Percentiles rank a stretch among this genome's conserved stretches.
These are phyloP conservation scores for Xylophagus ater DNA, from an alignment of 2,888 invertebrate genomes.

Conservation along the genomic window DNA sequence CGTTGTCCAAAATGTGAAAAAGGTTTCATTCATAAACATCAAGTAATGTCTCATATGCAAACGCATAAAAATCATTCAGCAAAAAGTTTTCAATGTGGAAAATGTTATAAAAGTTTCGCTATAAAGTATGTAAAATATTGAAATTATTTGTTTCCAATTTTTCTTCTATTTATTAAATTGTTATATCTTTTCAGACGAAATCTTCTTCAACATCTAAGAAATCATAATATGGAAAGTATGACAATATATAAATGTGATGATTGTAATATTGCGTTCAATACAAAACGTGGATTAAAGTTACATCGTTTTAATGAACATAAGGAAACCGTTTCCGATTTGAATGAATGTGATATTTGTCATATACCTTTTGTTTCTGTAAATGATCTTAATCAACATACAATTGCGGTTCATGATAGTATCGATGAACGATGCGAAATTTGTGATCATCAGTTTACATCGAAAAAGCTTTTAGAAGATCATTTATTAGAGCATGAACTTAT, in stretches of 20 bases:
- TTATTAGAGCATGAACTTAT: constrained; percentile 21
- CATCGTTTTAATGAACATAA: constrained; percentile 23
- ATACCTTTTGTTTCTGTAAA: constrained; percentile 20
- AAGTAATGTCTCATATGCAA: constrained; percentile 14
- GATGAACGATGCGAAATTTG: constrained; percentile 22
- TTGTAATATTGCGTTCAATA: constrained; percentile 22
- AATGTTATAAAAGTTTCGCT: constrained; percentile 29
- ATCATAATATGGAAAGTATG: constrained; percentile 19
- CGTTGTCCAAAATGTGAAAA: constrained; percentile 15
- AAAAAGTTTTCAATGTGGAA: constrained; percentile 25
- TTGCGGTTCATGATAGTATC: constrained; percentile 20
- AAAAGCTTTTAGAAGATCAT: constrained; percentile 22
- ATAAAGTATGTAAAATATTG: constrained; percentile 24
- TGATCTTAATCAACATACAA: constrained; percentile 22
- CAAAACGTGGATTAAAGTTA: constrained; percentile 21
- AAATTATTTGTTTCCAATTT: background rate
- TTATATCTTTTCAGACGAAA: constrained; percentile 19
- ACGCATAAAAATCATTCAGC: constrained; percentile 14
- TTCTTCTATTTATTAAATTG: background rate
- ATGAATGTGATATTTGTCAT: constrained; percentile 22
- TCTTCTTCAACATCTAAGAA: constrained; percentile 21
- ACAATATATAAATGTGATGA: constrained; percentile 21
- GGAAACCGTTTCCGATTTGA: constrained; percentile 20
- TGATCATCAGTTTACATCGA: constrained; percentile 20
- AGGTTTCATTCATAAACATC: constrained; percentile 37